A percentile compares a stretch with the other conserved stretches of the same genome.
Evolutionary conservation across 2,888 invertebrate genomes (phyloP).

Genomic region (Epinotia ramella): DNA sequence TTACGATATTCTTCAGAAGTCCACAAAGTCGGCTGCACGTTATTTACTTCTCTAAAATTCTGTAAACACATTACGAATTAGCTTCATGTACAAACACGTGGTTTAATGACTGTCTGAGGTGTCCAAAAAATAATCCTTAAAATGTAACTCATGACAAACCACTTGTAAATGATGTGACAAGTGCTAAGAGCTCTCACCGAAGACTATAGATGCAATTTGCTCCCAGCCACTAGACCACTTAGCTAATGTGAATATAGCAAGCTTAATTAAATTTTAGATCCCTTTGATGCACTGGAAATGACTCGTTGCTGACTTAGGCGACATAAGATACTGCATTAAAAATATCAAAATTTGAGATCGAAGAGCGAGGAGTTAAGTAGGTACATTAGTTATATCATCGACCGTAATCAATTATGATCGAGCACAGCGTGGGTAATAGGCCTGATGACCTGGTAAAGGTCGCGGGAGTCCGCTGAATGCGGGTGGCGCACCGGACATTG

Average conservation of each 20-base stretch:
- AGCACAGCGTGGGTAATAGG: no score
- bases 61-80: not conserved
- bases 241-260: slow-evolving; percentile 41
- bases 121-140: not conserved
- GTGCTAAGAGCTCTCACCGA: slow-evolving; percentile 12
- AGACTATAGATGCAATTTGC: slow-evolving; percentile 44
- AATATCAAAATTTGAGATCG: no score
- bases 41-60: not conserved
- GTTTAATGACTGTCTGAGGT: not conserved
- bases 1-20: no score
- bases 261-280: slow-evolving; percentile 14
- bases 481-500: no score
- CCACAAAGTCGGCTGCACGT: not conserved
- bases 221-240: slow-evolving; percentile 42
- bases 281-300: slow-evolving; percentile 17
- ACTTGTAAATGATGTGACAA: slow-evolving; percentile 12
- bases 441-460: no score
- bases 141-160: not conserved
- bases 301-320: not conserved
- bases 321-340: not conserved
- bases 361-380: no score
- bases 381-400: no score
- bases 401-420: no score
- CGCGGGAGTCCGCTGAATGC: no score
- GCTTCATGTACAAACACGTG: not conserved